phyloP scores from a whole-genome alignment of 2,797 vertebrate genomes.

The Kryptolebias ocellatus region DNA sequence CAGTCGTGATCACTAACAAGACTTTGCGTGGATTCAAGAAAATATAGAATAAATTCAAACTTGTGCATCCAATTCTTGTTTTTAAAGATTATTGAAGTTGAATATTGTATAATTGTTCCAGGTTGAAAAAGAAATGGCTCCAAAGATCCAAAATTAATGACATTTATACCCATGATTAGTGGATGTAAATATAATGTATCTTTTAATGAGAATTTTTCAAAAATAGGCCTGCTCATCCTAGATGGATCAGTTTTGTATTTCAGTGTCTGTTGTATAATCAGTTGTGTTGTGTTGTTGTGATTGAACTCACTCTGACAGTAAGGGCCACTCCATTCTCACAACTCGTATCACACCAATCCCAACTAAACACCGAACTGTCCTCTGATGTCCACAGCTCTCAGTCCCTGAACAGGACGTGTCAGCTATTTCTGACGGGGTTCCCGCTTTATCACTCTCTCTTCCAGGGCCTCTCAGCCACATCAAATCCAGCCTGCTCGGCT shows the following conservation, averaged over 20 bases:
- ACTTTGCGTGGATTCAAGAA: too few species aligned
- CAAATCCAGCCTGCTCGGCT: constrained; percentile 96
- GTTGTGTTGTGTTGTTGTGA: constrained; percentile 60
- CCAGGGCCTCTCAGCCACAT: constrained; percentile 97
- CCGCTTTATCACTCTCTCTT: constrained; percentile 14
- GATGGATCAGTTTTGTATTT: constrained; percentile 53
- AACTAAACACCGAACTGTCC: constrained; percentile 14
- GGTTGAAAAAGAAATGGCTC: too few species aligned
- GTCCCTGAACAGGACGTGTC: neutral
- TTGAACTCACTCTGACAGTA: constrained; percentile 50
- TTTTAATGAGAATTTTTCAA: constrained; percentile 63
- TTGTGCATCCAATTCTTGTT: too few species aligned
- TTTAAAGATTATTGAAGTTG: too few species aligned
- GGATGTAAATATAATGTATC: constrained; percentile 18
- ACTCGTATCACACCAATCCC: constrained; percentile 41
- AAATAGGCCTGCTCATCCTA: constrained; percentile 43
- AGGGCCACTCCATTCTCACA: constrained; percentile 48
- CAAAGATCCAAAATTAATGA: neutral
- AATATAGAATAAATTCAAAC: too few species aligned
- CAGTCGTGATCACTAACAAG: too few species aligned
- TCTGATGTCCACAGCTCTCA: constrained; percentile 27
- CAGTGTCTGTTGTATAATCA: constrained; percentile 49
- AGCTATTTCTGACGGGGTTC: neutral
- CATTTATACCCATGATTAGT: neutral
- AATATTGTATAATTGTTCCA: too few species aligned